Evolutionary conservation across 1,140 invertebrate species (phyloP), one percentile per base, ranked within the genome.

Genomic region (Drosophila lacteicornis): DNA sequence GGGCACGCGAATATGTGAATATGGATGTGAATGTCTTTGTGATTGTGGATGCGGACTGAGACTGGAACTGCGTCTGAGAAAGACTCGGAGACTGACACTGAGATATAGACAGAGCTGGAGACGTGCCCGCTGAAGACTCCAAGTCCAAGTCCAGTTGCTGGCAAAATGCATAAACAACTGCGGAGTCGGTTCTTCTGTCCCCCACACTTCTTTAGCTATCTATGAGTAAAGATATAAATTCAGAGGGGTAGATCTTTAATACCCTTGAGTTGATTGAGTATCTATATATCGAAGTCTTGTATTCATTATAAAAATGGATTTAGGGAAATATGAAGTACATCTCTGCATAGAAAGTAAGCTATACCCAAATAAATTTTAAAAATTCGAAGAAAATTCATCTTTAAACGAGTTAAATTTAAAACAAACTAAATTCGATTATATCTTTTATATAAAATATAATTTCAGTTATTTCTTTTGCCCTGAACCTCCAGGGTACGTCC

Each of bases 91-190:
- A 50, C 69, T 59, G 66, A 70, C 50, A 47, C 65, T 42, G 51
- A 58, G 22, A 71, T 30, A 42, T 30, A 73, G 51, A 59, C 38
- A 36, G 36, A 51, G 67, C 4, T 36, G 15, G 33, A 59, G 69
- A 71, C 67, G 67, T 73, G 45, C 13, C 27, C 42, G 56, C 15
- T 46, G 55, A 67, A 65, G 61, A 77, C 56, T 15, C 66, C 66
- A 66, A 69, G 60, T 77, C 69, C 75, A 76, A 77, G 55, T 77
- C 75, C 75, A 76, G 74, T 77, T 79, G 75, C 53, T 62, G 58
- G 66, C 47, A 68, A 85, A 85, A 84, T 79, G 65, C 84, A 90
- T 88, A 88, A 84, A 84, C 85, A 88, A 88, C 84, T 88, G 65
- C 60, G 42, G 60, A 84, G 57, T 63, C 36, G 57, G 8, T 53